These are phyloP conservation scores for Neodiprion lecontei DNA, from an alignment of 1,140 invertebrate genomes.

Conservation along the genomic window DNA sequence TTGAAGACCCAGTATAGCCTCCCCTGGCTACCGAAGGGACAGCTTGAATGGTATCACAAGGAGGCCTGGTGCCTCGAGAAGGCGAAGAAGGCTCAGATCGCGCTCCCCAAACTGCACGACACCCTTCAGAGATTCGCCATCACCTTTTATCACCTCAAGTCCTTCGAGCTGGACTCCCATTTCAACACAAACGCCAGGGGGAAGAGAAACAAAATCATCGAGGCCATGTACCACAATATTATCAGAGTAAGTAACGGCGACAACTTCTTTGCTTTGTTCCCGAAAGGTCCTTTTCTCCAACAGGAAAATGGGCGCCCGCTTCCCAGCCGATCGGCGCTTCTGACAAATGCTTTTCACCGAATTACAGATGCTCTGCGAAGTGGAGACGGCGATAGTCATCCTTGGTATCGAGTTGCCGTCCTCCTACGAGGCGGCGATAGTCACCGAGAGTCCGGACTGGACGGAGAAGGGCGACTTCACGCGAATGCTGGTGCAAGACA, in stretches of 20 bases:
- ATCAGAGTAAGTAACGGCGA: conserved; percentile 43
- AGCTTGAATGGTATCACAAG: conserved; percentile 54
- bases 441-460: conserved; percentile 52
- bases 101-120: conserved; percentile 53
- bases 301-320: not conserved
- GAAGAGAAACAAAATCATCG: conserved; percentile 48
- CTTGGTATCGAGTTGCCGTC: conserved; percentile 42
- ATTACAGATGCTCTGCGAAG: conserved; percentile 59
- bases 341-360: not conserved
- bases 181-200: conserved; percentile 45
- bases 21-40: conserved; percentile 58
- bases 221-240: conserved; percentile 52
- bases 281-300: too few species aligned
- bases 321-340: not conserved
- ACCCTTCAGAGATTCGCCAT: conserved; percentile 58
- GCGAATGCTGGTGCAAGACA: conserved; percentile 57
- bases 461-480: conserved; percentile 54
- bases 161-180: conserved; percentile 45
- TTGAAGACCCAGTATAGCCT: conserved; percentile 53
- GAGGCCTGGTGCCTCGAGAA: conserved; percentile 56
- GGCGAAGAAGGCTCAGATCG: conserved; percentile 52
- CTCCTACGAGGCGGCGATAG: conserved; percentile 35
- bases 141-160: conserved; percentile 51
- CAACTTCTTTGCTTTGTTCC: not conserved
- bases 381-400: conserved; percentile 55